phyloP scores from a whole-genome alignment of 2,888 invertebrate genomes.

The Muscina levida region DNA sequence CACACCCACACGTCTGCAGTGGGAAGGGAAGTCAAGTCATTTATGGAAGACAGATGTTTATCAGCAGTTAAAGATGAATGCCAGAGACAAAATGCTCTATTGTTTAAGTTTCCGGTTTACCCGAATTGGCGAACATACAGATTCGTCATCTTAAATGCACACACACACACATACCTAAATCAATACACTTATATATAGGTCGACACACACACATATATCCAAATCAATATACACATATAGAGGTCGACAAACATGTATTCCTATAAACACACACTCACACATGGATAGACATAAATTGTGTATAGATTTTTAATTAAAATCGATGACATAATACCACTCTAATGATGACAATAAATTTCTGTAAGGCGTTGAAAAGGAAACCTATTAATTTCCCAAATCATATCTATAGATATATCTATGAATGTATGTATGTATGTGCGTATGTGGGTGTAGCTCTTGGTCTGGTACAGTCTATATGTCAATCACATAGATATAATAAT shows the following conservation, averaged over 20 bases:
- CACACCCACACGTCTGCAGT: too few species aligned
- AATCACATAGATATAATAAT: too few species aligned
- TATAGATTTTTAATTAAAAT: conserved; percentile 77
- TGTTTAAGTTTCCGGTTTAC: conserved; percentile 29
- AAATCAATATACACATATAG: not conserved
- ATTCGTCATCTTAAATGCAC: not conserved
- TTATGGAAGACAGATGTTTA: conserved; percentile 51
- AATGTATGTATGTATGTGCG: not conserved
- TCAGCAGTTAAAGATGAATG: conserved; percentile 53
- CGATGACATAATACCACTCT: conserved; percentile 76
- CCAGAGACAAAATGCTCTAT: conserved; percentile 36
- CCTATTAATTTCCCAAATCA: conserved; percentile 40
- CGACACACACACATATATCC: too few species aligned
- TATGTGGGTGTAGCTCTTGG: not conserved
- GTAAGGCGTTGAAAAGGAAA: conserved; percentile 47
- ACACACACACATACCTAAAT: conserved; percentile 7
- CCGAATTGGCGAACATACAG: not conserved
- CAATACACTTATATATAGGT: too few species aligned
- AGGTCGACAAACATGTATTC: not conserved
- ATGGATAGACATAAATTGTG: conserved; percentile 46
- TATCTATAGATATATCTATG: conserved; percentile 3
- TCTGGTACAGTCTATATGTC: too few species aligned
- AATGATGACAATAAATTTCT: conserved; percentile 68
- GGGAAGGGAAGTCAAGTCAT: not conserved
- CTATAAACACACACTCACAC: conserved; percentile 4